Base-by-base conservation (phyloP, 2,888 invertebrate species). In the Nomada ferruginata region DNA sequence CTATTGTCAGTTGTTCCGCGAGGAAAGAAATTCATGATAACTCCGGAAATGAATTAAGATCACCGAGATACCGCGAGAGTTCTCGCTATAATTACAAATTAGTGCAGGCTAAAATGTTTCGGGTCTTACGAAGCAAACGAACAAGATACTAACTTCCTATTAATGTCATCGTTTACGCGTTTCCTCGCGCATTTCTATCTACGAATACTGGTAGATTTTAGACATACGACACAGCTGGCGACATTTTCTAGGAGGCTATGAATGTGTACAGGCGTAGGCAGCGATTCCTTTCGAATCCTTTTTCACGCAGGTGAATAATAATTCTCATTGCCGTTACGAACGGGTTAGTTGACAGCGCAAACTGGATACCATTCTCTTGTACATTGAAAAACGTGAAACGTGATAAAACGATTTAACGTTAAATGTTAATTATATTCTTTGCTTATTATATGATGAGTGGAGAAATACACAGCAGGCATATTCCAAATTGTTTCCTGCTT, bases 81-180 rank as follows among this genome's bases (percentile, higher is more conserved):
- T 61, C 44, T 50, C 50, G 50, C 60, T 70, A 26, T 44, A 60
- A 65, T 60, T 18, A 44, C 18, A 26, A 23, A 36, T 26, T 59
- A 36, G 52, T 11, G 20, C 52, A 44, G 53, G 9, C 23, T 23
- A 52, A 75, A 7, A 23, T 36, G 53, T 50, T 52, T 59, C 29
- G 61, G 53, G 13, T 70, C 26, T 15, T 0, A 5, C 13, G 18
- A 20, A 53, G 7, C 52, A 23, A 23, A 42, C 3, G 11, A 53
- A 5, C 18, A 13, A 36, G 1, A 7, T 20, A 18, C 1, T 55
- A 20, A 60, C 23, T 23, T 61, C 18, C 20, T 20, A 18, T 36
- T 47, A 36, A 23, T 47, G 13, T 23, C 29, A 66, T 66, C n/a
- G 65, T 79, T 55, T 77, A 66, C 78, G 71, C 66, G 71, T 65